Conservation (phyloP, 2,113 vertebrate genomes). For the Leiothrix lutea region DNA sequence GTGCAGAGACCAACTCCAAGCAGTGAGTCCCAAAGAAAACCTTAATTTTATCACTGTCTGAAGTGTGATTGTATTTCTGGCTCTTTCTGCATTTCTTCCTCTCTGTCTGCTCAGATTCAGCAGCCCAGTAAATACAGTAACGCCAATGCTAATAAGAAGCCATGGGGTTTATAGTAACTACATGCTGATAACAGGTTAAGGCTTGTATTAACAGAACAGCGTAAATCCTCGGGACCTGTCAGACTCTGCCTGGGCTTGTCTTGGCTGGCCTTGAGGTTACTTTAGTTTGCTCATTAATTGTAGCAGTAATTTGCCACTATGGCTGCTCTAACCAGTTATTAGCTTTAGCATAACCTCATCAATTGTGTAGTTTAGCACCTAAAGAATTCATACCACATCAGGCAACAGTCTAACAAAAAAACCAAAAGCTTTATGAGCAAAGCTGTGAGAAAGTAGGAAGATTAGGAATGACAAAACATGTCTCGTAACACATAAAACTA, state of each 20-base stretch:
- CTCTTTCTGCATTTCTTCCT: not conserved
- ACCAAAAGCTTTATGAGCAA: fast-evolving
- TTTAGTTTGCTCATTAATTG: not conserved
- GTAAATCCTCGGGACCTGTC: not conserved
- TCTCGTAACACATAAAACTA: not conserved
- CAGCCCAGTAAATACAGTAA: not conserved
- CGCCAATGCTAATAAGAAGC: not conserved
- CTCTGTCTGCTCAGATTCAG: not conserved
- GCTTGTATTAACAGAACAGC: not conserved
- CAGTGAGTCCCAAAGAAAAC: fast-evolving
- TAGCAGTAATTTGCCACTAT: not conserved
- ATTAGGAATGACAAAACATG: not conserved
- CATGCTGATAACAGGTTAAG: not conserved
- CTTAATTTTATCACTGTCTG: not conserved
- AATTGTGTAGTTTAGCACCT: not conserved
- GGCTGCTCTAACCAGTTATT: not conserved
- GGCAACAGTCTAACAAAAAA: fast-evolving
- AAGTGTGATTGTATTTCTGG: not conserved
- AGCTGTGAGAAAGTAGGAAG: not conserved
- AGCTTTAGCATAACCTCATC: not conserved
- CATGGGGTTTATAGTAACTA: not conserved
- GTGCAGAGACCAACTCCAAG: not conserved
- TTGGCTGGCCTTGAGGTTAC: not conserved
- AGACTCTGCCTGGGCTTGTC: not conserved
- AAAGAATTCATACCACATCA: not conserved